Evolutionary conservation across 1,140 invertebrate species (phyloP).

Genomic region (Camponotus vicinus): DNA sequence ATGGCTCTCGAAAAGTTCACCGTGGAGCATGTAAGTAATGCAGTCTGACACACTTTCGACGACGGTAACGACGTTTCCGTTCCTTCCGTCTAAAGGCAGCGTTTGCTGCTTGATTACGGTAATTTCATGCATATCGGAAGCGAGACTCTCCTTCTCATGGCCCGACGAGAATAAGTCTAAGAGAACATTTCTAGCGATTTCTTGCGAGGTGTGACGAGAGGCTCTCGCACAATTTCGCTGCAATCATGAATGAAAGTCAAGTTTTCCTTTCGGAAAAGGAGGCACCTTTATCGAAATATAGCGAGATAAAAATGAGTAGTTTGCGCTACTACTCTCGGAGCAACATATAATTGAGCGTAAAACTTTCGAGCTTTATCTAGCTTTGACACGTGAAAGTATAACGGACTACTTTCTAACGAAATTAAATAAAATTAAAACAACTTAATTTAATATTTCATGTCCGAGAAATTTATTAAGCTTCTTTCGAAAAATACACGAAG

Average conservation of each 20-base stretch:
- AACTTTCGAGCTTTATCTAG: constrained; percentile 24
- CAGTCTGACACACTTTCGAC: constrained; percentile 28
- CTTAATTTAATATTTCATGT: constrained; percentile 20
- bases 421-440: neutral
- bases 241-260: constrained; percentile 16
- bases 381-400: constrained; percentile 17
- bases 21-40: constrained; percentile 27
- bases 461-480: constrained; percentile 24
- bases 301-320: constrained; percentile 26
- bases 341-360: constrained; percentile 25
- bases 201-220: neutral
- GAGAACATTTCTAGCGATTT: neutral
- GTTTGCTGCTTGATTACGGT: constrained; percentile 22
- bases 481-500: neutral
- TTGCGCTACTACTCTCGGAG: neutral
- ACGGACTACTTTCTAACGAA: neutral
- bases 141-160: neutral
- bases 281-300: neutral
- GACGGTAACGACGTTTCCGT: constrained; percentile 24
- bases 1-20: constrained; percentile 19
- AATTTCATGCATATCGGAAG: constrained; percentile 53
- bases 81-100: neutral
- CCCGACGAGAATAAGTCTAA: constrained; percentile 35
- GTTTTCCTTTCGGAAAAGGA: neutral
- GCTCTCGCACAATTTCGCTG: constrained; percentile 12